These are phyloP conservation scores for Caradrina kadenii DNA, from an alignment of 2,888 invertebrate species.

Conservation along the genomic window DNA sequence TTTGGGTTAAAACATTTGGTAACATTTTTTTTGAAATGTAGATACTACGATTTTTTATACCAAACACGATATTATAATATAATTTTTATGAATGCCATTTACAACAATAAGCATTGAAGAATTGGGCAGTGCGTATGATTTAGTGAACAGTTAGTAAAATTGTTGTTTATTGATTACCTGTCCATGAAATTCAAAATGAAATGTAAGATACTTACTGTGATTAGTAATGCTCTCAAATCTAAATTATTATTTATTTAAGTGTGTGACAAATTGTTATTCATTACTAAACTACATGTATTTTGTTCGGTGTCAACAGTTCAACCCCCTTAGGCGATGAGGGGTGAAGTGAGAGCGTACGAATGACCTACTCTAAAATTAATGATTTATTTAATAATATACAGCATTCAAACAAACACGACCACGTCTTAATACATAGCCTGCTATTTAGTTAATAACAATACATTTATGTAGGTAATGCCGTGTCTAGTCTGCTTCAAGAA, in stretches of 20 bases:
- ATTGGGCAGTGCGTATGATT: slow-evolving; percentile 4
- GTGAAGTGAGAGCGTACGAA: not conserved
- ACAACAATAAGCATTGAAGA: slow-evolving; percentile 9
- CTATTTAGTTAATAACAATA: slow-evolving; percentile 8
- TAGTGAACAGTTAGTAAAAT: not conserved
- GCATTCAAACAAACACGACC: not conserved
- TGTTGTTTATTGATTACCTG: too few relatives aligned
- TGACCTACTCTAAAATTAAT: not conserved
- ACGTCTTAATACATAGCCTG: not conserved
- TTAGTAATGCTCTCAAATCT: not conserved
- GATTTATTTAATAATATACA: slow-evolving; percentile 1
- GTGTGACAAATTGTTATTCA: slow-evolving; percentile 11
- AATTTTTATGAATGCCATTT: not conserved
- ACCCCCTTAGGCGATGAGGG: not conserved
- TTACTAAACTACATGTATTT: not conserved
- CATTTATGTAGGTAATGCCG: not conserved
- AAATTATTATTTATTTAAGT: slow-evolving; percentile 1
- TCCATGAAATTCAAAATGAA: slow-evolving; percentile 17
- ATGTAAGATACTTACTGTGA: slow-evolving; percentile 6
- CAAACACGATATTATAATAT: too few relatives aligned
- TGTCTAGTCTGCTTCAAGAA: not conserved
- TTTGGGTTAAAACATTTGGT: too few relatives aligned
- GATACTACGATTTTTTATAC: too few relatives aligned
- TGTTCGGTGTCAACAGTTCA: slow-evolving; percentile 3
- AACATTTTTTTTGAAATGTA: too few relatives aligned